These are phyloP conservation scores for Neoniphon sammara DNA, from an alignment of 2,797 vertebrate species.

Conservation along the genomic window DNA sequence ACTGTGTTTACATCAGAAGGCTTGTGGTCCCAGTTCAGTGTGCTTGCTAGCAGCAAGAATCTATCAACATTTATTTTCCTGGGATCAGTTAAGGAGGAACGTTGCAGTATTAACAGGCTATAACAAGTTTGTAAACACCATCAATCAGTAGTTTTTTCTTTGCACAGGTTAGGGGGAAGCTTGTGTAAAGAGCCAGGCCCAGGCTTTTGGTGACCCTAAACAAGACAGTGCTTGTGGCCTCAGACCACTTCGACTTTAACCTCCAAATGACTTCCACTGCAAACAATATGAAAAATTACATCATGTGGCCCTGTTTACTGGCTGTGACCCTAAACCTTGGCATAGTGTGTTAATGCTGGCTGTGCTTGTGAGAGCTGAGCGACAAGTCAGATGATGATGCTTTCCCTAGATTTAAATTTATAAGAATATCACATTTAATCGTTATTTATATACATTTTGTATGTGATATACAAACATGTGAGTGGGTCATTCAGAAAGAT, in stretches of 20 bases:
- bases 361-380: not conserved
- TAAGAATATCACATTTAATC: not conserved
- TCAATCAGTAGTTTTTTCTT: not conserved
- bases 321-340: too few species aligned
- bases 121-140: not conserved
- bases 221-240: too few species aligned
- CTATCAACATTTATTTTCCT: conserved; percentile 38
- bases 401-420: not conserved
- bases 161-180: not conserved
- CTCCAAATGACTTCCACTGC: too few species aligned
- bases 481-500: too few species aligned
- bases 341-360: too few species aligned
- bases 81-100: conserved; percentile 12
- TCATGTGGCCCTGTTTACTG: too few species aligned
- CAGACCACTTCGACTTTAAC: too few species aligned
- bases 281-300: too few species aligned
- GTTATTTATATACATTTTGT: not conserved
- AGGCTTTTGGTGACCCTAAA: too few species aligned
- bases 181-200: too few species aligned
- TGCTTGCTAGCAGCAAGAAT: not conserved
- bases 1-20: conserved; percentile 15
- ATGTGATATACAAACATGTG: not conserved
- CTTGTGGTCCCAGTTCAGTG: not conserved
- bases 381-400: not conserved
- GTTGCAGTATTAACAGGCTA: not conserved